phyloP scores from a whole-genome alignment of 2,113 vertebrate species.

The Alethe diademata region DNA sequence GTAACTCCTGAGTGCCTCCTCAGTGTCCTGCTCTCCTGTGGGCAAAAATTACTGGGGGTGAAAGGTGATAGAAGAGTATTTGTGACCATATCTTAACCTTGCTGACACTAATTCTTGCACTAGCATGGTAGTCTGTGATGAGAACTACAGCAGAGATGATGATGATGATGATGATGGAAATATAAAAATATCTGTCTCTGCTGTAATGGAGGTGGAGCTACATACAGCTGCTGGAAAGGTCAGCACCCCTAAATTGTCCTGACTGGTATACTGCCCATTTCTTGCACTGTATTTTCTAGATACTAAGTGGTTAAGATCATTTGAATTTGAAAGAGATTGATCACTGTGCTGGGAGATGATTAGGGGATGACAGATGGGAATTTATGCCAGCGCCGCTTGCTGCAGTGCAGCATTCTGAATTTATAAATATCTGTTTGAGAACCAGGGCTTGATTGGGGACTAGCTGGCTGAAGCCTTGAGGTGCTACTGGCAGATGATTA shows the following conservation, averaged over 20 bases:
- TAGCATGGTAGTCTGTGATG: background rate
- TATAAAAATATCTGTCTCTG: background rate
- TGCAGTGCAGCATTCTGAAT: conserved; percentile 42
- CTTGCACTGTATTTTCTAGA: background rate
- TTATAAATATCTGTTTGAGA: conserved; percentile 42
- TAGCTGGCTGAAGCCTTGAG: background rate
- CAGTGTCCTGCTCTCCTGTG: background rate
- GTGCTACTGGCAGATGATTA: background rate
- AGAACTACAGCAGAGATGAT: background rate
- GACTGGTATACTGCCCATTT: background rate
- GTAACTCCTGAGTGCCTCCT: background rate
- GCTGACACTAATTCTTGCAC: background rate
- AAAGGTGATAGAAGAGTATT: background rate
- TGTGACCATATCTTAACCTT: background rate
- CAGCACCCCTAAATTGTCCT: background rate
- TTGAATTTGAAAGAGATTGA: conserved; percentile 28
- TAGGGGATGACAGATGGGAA: conserved; percentile 34
- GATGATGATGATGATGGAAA: background rate
- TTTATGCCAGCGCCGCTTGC: background rate
- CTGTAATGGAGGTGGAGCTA: background rate
- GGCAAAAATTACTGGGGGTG: background rate
- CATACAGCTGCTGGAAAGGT: background rate
- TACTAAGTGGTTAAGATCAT: background rate
- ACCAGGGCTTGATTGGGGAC: conserved; percentile 17
- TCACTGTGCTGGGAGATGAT: conserved; percentile 25